A percentile compares a stretch with the other conserved stretches of the same genome.
These are phyloP conservation scores for Fukomys damarensis DNA, from an alignment of 2,113 vertebrate species.

Conservation along the genomic window DNA sequence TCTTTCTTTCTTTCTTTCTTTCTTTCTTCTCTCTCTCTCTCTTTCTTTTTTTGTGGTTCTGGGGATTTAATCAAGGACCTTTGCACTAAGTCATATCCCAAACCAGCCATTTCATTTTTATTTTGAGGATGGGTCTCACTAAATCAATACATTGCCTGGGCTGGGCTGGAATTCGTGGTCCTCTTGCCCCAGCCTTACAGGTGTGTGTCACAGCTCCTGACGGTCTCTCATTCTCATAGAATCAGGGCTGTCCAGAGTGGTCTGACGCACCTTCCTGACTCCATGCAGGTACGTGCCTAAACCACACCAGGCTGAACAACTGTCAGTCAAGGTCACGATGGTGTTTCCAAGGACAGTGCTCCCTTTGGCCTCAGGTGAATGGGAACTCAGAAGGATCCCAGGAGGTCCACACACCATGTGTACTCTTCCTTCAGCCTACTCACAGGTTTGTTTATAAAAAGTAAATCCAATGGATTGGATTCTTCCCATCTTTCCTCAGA, in stretches of 20 bases:
- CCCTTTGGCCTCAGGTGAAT: neutral
- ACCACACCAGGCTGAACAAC: neutral
- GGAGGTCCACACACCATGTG: neutral
- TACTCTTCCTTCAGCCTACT: neutral
- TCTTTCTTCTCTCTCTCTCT: too few relatives aligned
- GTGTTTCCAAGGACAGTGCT: neutral
- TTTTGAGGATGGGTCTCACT: neutral
- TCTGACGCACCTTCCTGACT: neutral
- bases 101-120: neutral
- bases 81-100: neutral
- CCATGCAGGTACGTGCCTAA: too few relatives aligned
- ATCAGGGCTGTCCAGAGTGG: neutral
- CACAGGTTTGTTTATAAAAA: neutral
- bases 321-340: neutral
- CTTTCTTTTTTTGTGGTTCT: too few relatives aligned
- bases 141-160: neutral
- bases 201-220: too few relatives aligned
- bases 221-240: neutral
- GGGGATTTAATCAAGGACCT: neutral
- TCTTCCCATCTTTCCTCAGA: neutral
- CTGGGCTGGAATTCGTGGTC: neutral
- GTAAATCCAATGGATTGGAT: neutral
- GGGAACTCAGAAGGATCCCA: neutral
- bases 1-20: too few relatives aligned
- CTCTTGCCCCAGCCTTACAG: neutral